Evolutionary conservation across 2,113 vertebrate genomes (phyloP).

Genomic region (Aramus guarauna): DNA sequence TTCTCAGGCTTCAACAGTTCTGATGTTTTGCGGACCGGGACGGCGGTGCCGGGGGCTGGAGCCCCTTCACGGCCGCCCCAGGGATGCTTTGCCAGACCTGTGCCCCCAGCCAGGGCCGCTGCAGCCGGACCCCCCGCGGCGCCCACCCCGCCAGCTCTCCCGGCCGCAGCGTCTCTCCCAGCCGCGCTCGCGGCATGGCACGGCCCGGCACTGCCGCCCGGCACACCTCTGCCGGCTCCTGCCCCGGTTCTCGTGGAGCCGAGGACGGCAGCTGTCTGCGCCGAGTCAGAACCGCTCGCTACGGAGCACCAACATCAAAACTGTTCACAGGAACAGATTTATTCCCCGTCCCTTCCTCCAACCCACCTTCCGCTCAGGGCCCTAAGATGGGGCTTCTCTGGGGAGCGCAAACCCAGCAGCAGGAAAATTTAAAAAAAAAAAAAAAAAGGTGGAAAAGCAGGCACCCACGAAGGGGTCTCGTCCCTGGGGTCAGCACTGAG

Average conservation of each 20-base stretch:
- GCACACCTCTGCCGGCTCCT: not conserved
- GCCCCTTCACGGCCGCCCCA: not conserved
- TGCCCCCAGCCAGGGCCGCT: not conserved
- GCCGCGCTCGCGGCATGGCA: not conserved
- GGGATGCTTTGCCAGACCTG: not conserved
- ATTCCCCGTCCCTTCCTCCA: not conserved
- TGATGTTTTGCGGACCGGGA: not conserved
- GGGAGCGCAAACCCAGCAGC: not conserved
- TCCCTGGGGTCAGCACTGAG: not conserved
- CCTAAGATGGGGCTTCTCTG: not conserved
- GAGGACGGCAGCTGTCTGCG: not conserved
- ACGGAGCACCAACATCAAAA: not conserved
- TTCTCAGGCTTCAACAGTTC: conserved; percentile 3
- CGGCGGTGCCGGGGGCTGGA: accelerated
- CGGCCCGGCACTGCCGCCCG: not conserved
- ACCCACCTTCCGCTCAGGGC: not conserved
- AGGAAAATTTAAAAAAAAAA: not conserved
- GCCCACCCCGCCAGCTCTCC: not conserved
- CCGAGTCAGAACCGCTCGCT: not conserved
- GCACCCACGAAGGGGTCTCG: not conserved
- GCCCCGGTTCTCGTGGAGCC: accelerated
- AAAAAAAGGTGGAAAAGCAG: not conserved
- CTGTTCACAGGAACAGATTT: not conserved
- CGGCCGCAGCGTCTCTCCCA: not conserved
- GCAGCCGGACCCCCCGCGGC: accelerated